Base-by-base conservation (phyloP, 1,140 invertebrate species). In the Mercenaria mercenaria region DNA sequence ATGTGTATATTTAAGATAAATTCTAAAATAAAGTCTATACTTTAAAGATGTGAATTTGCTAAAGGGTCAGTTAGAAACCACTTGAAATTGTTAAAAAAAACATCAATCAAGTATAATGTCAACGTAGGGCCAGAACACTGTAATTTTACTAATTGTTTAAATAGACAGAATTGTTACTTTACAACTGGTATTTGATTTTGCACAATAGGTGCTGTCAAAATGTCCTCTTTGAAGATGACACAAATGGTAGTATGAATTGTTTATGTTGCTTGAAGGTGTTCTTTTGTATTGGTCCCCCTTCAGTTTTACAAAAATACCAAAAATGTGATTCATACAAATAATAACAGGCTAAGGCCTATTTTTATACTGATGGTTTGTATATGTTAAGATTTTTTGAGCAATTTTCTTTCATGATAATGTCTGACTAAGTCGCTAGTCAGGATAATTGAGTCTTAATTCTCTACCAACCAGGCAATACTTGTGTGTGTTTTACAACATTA, bases 211-310 rank as follows among this genome's bases (percentile, higher is more conserved):
- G 26, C n/a, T 79, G 47, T 79, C 76, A 79, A 79, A 50, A 4
- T 2, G 20, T 32, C 29, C 4, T 18, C 76, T 79, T 79, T 79
- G 76, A 79, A 41, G 32, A 37, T 79, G 76, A 34, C 76, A 79
- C 20, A 20, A 50, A 56, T 79, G 47, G 26, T 79, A 15, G 76
- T 15, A 52, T 56, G 67, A n/a, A 72, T 72, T 72, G 76, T 79
- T 37, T 47, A 76, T 56, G 76, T 52, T 15, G 47, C 76, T 52
- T 56, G 29, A 79, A 79, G 47, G 76, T 56, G 76, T 79, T 52
- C n/a, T n/a, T 79, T 77, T 79, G 76, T 79, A 52, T 79, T 79
- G 76, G 76, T 32, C 76, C 76, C 76, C 43, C 37, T 52, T 37
- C n/a, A 15, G 37, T 56, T n/a, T 52, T 11, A 52, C 32, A 56